These are phyloP conservation scores for Eulithis testata DNA, from an alignment of 2,888 invertebrate species.

Conservation along the genomic window DNA sequence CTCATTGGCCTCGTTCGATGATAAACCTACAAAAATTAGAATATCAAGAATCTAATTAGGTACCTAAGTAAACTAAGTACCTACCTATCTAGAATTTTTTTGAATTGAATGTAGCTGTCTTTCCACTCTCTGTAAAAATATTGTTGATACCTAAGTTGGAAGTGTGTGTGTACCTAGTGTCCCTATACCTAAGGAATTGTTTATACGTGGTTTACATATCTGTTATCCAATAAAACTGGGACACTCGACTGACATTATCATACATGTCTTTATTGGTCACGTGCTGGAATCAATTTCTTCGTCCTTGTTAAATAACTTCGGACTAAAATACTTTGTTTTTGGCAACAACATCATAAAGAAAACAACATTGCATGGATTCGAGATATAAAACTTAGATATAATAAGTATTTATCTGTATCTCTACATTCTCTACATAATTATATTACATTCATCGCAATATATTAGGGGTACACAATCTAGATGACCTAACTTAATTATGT, in stretches of 20 bases:
- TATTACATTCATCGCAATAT: neutral
- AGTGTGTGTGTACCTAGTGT: neutral
- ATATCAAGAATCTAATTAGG: neutral
- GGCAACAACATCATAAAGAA: conserved; percentile 52
- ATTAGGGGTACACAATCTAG: neutral
- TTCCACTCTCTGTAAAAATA: no score
- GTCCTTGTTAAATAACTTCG: conserved; percentile 48
- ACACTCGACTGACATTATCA: conserved; percentile 16
- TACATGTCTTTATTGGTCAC: conserved; percentile 21
- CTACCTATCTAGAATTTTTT: neutral
- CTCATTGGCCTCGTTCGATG: no score
- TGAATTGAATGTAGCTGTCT: no score
- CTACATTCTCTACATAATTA: neutral
- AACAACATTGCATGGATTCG: conserved; percentile 51
- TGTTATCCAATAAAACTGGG: conserved; percentile 23
- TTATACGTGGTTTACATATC: neutral
- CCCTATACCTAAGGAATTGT: neutral
- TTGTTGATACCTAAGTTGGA: no score
- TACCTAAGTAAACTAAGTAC: no score
- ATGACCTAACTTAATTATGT: neutral
- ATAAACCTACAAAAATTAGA: neutral
- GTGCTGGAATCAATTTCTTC: conserved; percentile 33
- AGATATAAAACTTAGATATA: conserved; percentile 2
- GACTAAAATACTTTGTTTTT: conserved; percentile 61
- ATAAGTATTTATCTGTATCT: neutral